Percentiles rank a stretch among this genome's conserved stretches.
phyloP scores from a whole-genome alignment of 2,888 invertebrate genomes.

The Chromoteleia sp. region DNA sequence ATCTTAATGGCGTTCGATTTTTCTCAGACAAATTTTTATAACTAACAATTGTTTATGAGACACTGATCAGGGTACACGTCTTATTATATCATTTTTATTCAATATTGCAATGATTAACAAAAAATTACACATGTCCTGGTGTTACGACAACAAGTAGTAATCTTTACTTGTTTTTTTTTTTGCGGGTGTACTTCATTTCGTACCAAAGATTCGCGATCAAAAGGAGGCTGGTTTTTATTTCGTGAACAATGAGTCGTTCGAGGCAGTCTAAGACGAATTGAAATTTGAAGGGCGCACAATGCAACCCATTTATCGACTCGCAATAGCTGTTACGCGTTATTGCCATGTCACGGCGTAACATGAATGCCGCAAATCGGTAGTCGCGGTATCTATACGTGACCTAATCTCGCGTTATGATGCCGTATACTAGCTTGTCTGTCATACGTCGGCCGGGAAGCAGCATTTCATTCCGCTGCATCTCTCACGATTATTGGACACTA shows the following conservation, averaged over 20 bases:
- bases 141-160: no score
- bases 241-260: not conserved
- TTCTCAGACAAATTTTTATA: no score
- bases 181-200: no score
- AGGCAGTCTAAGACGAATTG: slow-evolving; percentile 1
- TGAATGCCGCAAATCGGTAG: slow-evolving; percentile 64
- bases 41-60: no score
- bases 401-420: slow-evolving; percentile 64
- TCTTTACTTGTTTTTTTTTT: no score
- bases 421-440: slow-evolving; percentile 63
- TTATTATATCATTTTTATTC: no score
- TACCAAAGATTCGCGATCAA: no score
- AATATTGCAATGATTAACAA: no score
- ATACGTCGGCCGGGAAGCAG: slow-evolving; percentile 50
- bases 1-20: no score
- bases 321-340: slow-evolving; percentile 61
- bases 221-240: no score
- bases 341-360: slow-evolving; percentile 54
- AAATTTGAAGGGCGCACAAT: slow-evolving; percentile 41
- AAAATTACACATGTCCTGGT: no score
- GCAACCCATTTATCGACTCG: slow-evolving; percentile 50
- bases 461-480: slow-evolving; percentile 64
- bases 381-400: slow-evolving; percentile 66
- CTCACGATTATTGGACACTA: slow-evolving; percentile 64
- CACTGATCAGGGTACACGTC: no score